These are phyloP conservation scores for Leptura quadrifasciata DNA, from an alignment of 2,888 invertebrate species.

Conservation along the genomic window DNA sequence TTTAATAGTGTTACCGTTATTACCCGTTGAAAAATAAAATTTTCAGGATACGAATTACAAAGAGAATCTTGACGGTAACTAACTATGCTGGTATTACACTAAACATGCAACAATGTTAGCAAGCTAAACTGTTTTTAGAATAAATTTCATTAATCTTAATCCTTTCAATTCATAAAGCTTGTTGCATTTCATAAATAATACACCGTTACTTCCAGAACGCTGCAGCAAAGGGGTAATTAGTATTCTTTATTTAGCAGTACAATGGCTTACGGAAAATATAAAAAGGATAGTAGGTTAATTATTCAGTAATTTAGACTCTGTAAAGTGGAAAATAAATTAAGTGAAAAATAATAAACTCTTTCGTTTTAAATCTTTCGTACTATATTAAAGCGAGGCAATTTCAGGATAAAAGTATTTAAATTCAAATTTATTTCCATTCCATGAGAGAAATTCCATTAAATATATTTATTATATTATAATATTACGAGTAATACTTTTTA, in stretches of 20 bases:
- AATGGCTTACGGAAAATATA: constrained; percentile 33
- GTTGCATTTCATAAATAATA: constrained; percentile 17
- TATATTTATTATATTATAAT: background rate
- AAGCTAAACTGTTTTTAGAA: background rate
- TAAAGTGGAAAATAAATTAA: constrained; percentile 30
- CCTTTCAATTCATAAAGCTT: constrained; percentile 3
- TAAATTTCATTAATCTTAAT: constrained; percentile 10
- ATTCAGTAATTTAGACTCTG: constrained; percentile 34
- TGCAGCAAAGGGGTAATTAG: constrained; percentile 25
- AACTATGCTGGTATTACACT: too few relatives aligned
- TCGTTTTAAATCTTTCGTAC: constrained; percentile 18
- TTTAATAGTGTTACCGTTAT: too few relatives aligned
- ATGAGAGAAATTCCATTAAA: background rate
- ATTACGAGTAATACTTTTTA: background rate
- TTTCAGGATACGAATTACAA: too few relatives aligned
- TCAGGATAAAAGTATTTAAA: constrained; percentile 17
- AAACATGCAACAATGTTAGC: too few relatives aligned
- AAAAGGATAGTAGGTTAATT: constrained; percentile 36
- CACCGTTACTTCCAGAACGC: background rate
- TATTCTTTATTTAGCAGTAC: constrained; percentile 31
- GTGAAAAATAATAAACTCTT: constrained; percentile 31
- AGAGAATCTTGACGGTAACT: too few relatives aligned
- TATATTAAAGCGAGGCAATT: constrained; percentile 12
- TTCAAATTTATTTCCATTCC: background rate
- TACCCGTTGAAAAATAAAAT: too few relatives aligned